Conservation (phyloP, 2,888 invertebrate genomes). For the Troides oblongomaculatus region DNA sequence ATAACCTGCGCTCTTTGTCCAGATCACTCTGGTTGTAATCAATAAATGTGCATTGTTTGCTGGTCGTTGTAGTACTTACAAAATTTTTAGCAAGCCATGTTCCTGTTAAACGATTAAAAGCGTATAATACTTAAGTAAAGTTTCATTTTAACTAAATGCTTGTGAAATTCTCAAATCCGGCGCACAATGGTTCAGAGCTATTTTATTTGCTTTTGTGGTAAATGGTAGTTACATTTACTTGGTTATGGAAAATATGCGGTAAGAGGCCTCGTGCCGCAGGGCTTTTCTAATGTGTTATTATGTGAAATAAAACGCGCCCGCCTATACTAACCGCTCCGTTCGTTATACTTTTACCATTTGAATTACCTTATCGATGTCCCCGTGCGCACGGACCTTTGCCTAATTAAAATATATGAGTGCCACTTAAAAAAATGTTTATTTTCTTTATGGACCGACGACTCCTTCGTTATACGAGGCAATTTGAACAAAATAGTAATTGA, state of each 20-base stretch:
- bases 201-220: slow-evolving; percentile 50
- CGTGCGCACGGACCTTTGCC: slow-evolving; percentile 56
- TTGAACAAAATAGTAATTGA: slow-evolving; percentile 31
- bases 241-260: slow-evolving; percentile 53
- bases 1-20: slow-evolving; percentile 11
- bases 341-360: slow-evolving; percentile 42
- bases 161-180: slow-evolving; percentile 22
- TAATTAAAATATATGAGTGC: slow-evolving; percentile 74
- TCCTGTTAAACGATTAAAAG: neutral
- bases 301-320: slow-evolving; percentile 68
- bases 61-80: neutral
- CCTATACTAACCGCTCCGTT: slow-evolving; percentile 42
- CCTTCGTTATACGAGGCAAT: slow-evolving; percentile 31
- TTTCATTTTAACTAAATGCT: slow-evolving; percentile 8
- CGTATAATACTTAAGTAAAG: neutral
- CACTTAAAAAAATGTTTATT: slow-evolving; percentile 61
- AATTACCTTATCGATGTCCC: slow-evolving; percentile 63
- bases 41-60: slow-evolving; percentile 1
- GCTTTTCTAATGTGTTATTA: slow-evolving; percentile 71
- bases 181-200: slow-evolving; percentile 42
- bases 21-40: neutral
- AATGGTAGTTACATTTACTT: slow-evolving; percentile 66
- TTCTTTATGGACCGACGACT: slow-evolving; percentile 36
- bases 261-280: slow-evolving; percentile 51
- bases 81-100: neutral